phyloP scores from a whole-genome alignment of 53 echinoderm and acorn worm genomes.

The Temnopleurus reevesii region DNA sequence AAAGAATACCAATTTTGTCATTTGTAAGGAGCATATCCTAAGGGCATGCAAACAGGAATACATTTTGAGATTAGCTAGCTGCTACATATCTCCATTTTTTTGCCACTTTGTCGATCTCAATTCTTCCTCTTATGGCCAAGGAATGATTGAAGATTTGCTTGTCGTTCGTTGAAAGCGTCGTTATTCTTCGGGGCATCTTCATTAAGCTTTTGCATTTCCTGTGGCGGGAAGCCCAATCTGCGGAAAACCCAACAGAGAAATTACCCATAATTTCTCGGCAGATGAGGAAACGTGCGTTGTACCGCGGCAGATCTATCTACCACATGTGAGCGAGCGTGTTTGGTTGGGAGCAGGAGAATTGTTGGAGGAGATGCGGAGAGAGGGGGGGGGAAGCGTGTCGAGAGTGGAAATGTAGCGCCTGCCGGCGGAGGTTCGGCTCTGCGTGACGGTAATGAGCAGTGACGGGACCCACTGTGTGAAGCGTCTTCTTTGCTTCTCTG shows the following conservation, averaged over 20 bases:
- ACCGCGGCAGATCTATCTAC: slow-evolving; percentile 35
- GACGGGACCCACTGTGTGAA: slow-evolving; percentile 47
- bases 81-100: neutral
- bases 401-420: slow-evolving; percentile 19
- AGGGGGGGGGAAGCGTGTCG: neutral
- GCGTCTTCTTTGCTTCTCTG: slow-evolving; percentile 11
- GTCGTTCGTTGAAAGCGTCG: neutral
- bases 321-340: slow-evolving; percentile 14
- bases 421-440: neutral
- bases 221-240: slow-evolving; percentile 9
- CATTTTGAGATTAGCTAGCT: neutral
- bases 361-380: neutral
- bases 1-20: neutral
- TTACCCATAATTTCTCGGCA: slow-evolving; percentile 40
- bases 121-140: neutral
- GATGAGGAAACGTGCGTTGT: slow-evolving; percentile 32
- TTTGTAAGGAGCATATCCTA: neutral
- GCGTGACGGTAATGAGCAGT: slow-evolving; percentile 26
- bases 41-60: neutral
- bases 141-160: neutral
- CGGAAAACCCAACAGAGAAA: slow-evolving; percentile 12
- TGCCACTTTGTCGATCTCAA: neutral
- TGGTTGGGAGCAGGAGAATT: neutral
- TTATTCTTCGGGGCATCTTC: neutral
- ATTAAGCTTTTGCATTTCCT: slow-evolving; percentile 5